Evolutionary conservation across 2,888 invertebrate genomes (phyloP).

Genomic region (Sesamia inferens): DNA sequence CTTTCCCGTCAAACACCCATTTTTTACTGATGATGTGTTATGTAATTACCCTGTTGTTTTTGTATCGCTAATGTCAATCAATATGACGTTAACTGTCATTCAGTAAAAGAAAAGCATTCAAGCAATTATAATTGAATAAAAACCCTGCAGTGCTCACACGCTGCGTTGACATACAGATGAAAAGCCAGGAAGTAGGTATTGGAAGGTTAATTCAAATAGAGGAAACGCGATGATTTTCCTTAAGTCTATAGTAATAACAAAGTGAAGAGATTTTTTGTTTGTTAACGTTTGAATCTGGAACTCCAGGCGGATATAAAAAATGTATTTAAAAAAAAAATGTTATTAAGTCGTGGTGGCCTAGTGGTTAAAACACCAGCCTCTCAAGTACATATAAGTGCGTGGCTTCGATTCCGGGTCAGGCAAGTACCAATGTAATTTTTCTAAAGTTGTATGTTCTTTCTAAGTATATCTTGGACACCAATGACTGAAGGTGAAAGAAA

Average conservation of each 20-base stretch:
- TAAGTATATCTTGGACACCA: too few relatives aligned
- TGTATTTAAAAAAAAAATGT: too few relatives aligned
- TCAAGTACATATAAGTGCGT: too few relatives aligned
- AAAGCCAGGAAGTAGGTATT: slow-evolving; percentile 44
- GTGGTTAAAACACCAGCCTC: too few relatives aligned
- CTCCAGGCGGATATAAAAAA: not conserved
- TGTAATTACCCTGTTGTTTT: too few relatives aligned
- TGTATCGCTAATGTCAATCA: not conserved
- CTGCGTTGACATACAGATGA: slow-evolving; percentile 32
- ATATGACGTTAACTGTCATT: not conserved
- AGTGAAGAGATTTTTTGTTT: not conserved
- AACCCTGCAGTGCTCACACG: slow-evolving; percentile 13
- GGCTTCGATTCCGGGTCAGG: too few relatives aligned
- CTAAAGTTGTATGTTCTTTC: too few relatives aligned
- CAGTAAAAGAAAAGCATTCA: slow-evolving; percentile 11
- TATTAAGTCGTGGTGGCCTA: too few relatives aligned
- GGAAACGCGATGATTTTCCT: slow-evolving; percentile 50
- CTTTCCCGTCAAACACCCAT: too few relatives aligned
- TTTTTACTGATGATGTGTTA: too few relatives aligned
- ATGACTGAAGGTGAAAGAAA: too few relatives aligned
- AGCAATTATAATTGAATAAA: slow-evolving; percentile 11
- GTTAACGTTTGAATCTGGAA: not conserved
- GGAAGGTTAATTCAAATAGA: slow-evolving; percentile 25
- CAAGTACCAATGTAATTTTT: too few relatives aligned
- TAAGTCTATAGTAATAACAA: slow-evolving; percentile 1